Evolutionary conservation across 2,113 vertebrate species (phyloP).

Genomic region (Lampris megalopsis): DNA sequence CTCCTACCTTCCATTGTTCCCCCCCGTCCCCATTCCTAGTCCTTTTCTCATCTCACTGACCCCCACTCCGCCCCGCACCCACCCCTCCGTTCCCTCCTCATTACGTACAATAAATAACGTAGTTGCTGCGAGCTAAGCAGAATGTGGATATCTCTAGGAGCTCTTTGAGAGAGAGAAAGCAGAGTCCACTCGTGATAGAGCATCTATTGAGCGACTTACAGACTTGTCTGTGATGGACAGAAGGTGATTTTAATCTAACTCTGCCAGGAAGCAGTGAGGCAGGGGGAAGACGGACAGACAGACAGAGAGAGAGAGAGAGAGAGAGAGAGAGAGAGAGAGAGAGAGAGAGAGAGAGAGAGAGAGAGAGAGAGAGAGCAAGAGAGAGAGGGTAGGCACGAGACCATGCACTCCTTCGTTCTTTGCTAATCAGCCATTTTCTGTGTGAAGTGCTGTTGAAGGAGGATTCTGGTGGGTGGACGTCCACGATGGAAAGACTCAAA

Average conservation of each 20-base stretch:
- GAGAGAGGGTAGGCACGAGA: conserved; percentile 1
- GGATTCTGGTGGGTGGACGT: conserved; percentile 22
- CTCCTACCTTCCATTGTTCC: neutral
- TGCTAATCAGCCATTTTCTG: conserved; percentile 50
- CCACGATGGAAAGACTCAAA: conserved; percentile 28
- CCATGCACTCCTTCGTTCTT: conserved; percentile 10
- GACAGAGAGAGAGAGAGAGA: too few relatives aligned
- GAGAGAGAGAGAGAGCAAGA: too few relatives aligned
- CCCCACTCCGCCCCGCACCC: neutral
- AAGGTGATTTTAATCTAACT: conserved; percentile 58
- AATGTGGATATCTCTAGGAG: neutral
- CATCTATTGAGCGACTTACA: conserved; percentile 43
- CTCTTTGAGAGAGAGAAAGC: conserved; percentile 13
- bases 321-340: too few relatives aligned
- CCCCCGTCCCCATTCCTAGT: neutral
- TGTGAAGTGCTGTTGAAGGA: conserved; percentile 40
- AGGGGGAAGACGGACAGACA: neutral
- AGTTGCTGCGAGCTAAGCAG: neutral
- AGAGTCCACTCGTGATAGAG: conserved; percentile 42
- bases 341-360: too few relatives aligned
- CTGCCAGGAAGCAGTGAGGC: conserved; percentile 24
- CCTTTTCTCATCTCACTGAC: neutral
- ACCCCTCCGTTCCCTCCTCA: neutral
- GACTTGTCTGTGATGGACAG: conserved; percentile 20
- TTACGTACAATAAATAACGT: conserved; percentile 5